A percentile compares a stretch with the other conserved stretches of the same genome.
Evolutionary conservation across 35 echinoderm and acorn worm genomes (phyloP).

Genomic region (Diadema setosum): DNA sequence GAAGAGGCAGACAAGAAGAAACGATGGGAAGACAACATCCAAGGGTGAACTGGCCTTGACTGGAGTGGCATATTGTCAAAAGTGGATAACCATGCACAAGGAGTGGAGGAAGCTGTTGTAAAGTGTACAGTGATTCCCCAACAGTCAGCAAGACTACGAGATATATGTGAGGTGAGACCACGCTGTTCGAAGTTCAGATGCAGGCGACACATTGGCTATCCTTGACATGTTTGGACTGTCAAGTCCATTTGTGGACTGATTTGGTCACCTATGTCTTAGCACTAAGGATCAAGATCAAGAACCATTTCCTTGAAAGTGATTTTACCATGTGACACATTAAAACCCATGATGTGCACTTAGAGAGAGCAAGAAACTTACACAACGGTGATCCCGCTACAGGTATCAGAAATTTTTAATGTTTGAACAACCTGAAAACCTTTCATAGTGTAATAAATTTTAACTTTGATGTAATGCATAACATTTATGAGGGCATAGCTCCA

Average conservation of each 20-base stretch:
- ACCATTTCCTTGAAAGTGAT: conserved; percentile 22
- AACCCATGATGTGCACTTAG: conserved; percentile 26
- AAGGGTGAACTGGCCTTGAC: too few relatives aligned
- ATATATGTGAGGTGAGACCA: too few relatives aligned
- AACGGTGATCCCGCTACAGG: conserved; percentile 26
- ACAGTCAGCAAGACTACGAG: too few relatives aligned
- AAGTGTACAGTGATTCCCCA: too few relatives aligned
- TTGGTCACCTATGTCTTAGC: conserved; percentile 21
- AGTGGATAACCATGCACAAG: too few relatives aligned
- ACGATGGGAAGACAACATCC: too few relatives aligned
- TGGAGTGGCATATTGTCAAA: too few relatives aligned
- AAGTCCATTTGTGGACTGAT: conserved; percentile 35
- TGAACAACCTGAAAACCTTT: conserved; percentile 46
- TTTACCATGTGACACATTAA: conserved; percentile 47
- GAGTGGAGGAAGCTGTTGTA: too few relatives aligned
- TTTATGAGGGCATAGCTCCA: conserved; percentile 57
- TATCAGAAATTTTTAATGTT: not conserved
- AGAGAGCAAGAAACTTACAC: not conserved
- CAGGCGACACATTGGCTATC: conserved; percentile 43
- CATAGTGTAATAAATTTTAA: conserved; percentile 54
- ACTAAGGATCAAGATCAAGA: conserved; percentile 25
- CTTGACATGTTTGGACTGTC: conserved; percentile 60
- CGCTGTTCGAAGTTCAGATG: conserved; percentile 13
- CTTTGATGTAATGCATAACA: conserved; percentile 70
- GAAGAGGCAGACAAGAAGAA: too few relatives aligned